Percentiles rank a stretch among this genome's conserved stretches.
phyloP scores from a whole-genome alignment of 2,888 invertebrate species.

The Atrina japonica region DNA sequence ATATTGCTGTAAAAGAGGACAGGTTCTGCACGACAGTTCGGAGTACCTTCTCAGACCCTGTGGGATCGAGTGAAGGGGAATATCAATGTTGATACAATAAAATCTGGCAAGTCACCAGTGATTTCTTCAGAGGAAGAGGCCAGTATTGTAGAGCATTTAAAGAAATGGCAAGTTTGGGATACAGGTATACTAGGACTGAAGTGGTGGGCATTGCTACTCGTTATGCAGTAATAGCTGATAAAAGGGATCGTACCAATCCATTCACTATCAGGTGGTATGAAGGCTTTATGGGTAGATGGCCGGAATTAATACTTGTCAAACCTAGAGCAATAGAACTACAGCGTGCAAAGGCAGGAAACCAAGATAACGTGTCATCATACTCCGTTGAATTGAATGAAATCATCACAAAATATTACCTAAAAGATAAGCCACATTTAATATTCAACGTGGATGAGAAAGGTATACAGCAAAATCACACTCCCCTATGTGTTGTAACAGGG shows the following conservation, averaged over 20 bases:
- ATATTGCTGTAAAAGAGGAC: too few species aligned
- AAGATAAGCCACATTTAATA: constrained; percentile 12
- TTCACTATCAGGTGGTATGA: too few species aligned
- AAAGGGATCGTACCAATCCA: too few species aligned
- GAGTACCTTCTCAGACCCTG: too few species aligned
- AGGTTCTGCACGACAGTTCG: too few species aligned
- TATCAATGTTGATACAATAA: too few species aligned
- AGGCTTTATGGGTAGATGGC: too few species aligned
- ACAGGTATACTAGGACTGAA: constrained; percentile 4
- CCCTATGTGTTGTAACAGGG: constrained; percentile 17
- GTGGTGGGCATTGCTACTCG: constrained; percentile 3
- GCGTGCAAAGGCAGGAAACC: constrained; percentile 7
- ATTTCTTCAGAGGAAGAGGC: constrained; percentile 4
- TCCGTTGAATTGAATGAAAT: background rate
- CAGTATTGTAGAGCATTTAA: background rate
- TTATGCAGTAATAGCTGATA: too few species aligned
- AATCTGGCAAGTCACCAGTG: background rate
- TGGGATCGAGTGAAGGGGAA: too few species aligned
- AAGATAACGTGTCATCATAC: background rate
- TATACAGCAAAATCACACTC: constrained; percentile 19
- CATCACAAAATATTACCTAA: constrained; percentile 4
- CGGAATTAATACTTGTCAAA: too few species aligned
- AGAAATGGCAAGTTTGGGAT: constrained; percentile 1
- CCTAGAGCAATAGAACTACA: too few species aligned
- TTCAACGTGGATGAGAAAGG: constrained; percentile 27